Percentiles rank a stretch among this genome's conserved stretches.
phyloP scores from a whole-genome alignment of 2,113 vertebrate species.

The Pygoscelis adeliae region DNA sequence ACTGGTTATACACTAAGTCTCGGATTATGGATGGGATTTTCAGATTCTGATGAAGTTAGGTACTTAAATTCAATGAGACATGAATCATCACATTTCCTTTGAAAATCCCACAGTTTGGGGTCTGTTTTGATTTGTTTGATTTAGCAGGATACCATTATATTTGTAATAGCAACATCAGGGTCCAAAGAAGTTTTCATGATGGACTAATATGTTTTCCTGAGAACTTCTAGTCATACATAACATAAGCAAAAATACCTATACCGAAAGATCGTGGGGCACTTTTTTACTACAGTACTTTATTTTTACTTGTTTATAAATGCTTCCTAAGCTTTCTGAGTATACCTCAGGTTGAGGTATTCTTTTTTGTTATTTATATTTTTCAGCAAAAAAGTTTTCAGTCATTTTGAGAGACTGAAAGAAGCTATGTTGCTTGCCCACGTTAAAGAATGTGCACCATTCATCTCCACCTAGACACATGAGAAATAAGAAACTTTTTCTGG shows the following conservation, averaged over 20 bases:
- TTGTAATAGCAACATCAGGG: not conserved
- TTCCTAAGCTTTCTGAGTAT: not conserved
- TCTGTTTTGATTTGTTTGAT: slow-evolving; percentile 45
- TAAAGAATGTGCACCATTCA: not conserved
- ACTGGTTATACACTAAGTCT: not conserved
- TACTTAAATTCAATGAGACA: slow-evolving; percentile 5
- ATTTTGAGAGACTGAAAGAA: not conserved
- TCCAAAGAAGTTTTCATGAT: not conserved
- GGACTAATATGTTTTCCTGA: not conserved
- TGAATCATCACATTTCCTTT: not conserved
- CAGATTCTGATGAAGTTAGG: not conserved
- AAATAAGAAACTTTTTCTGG: not conserved
- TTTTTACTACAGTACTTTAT: not conserved
- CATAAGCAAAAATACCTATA: not conserved
- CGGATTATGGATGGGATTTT: not conserved
- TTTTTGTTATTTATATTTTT: not conserved
- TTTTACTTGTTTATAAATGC: not conserved
- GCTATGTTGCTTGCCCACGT: not conserved
- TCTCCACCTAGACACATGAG: not conserved
- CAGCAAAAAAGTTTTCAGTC: not conserved
- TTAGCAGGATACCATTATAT: slow-evolving; percentile 8
- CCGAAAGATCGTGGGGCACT: not conserved
- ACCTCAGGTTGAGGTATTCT: not conserved
- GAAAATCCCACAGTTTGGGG: not conserved
- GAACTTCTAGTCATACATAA: not conserved